Percentiles rank a stretch among this genome's conserved stretches.
Conservation (phyloP, 2,797 vertebrate genomes). For the Argentina silus region DNA sequence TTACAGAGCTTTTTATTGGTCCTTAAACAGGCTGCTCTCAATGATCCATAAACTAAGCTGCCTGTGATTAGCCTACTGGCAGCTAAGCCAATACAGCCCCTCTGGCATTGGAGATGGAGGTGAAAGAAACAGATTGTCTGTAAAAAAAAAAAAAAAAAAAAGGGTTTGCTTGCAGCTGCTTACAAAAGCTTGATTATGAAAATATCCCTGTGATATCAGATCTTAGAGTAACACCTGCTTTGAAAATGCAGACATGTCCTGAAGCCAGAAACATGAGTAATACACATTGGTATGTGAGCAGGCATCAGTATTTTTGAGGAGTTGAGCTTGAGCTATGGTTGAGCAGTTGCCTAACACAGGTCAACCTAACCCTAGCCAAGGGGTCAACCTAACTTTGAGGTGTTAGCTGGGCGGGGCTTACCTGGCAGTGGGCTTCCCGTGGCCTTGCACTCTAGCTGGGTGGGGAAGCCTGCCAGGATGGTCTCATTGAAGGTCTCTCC, state of each 20-base stretch:
- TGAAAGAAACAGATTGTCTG: not conserved
- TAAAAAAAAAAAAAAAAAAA: too few species aligned
- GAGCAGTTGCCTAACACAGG: not conserved
- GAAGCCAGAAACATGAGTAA: not conserved
- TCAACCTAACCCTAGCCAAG: not conserved
- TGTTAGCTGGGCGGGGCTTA: conserved; percentile 53
- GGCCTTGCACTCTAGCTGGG: conserved; percentile 88
- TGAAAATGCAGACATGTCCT: conserved; percentile 6
- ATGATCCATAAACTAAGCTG: not conserved
- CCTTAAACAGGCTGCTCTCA: not conserved
- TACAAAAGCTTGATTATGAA: not conserved
- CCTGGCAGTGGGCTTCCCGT: conserved; percentile 89
- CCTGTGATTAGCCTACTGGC: not conserved
- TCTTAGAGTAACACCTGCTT: conserved; percentile 23
- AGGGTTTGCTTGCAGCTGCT: not conserved
- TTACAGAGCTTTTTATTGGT: not conserved
- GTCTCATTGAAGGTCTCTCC: conserved; percentile 89
- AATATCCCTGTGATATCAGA: conserved; percentile 21
- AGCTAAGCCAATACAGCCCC: not conserved
- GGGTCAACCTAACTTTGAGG: not conserved
- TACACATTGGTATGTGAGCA: not conserved
- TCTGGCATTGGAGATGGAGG: not conserved
- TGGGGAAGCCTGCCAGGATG: conserved; percentile 84
- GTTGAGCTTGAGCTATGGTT: not conserved
- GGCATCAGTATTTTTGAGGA: not conserved